Evolutionary conservation across 2,888 invertebrate genomes (phyloP), one percentile per base, ranked within the genome.

Genomic region (Mesopsocus fuscifrons): DNA sequence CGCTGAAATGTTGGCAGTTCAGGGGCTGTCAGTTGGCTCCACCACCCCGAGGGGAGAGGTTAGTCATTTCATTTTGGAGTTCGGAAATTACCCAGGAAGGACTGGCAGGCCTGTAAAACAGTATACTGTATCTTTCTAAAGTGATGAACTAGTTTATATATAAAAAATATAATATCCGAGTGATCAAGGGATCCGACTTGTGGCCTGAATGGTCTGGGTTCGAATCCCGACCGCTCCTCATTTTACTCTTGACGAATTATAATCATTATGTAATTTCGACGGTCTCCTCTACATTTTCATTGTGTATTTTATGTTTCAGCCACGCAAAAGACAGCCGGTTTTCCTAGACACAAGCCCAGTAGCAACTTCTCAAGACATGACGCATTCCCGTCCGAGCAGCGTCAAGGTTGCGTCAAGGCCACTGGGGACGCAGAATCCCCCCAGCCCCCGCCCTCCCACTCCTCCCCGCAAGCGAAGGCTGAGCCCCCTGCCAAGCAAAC

Each of bases 1-100:
- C 15, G 81, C 81, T 3, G 81, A 81, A 58, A 61, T 80, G 48
- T 60, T 82, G 52, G 77, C 79, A 52, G 77, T 81, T 42, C 79
- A 80, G 58, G 81, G 81, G 44, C 66, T 82, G 47, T 78, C 81
- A 38, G 74, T 75, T 54, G 62, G 62, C 45, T 57, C 58, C 23
- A 69, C 68, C 45, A 58, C 45, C 21, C 43, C 44, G 34, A 50
- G 56, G 44, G 54, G 52, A 9, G 60, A 60, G 52, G 59, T 59
- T 46, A 8, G 47, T 47, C 33, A 20, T 30, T 35, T 22, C 41
- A 16, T 34, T 34, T n/a, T n/a, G n/a, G n/a, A n/a, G n/a, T n/a
- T n/a, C n/a, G n/a, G n/a, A n/a, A n/a, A n/a, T 45, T 1, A 48
- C 48, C 41, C 34, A 46, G 44, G 32, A n/a, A 30, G 31, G 13